Base-by-base conservation (phyloP, 2,113 vertebrate genomes). In the Paracanthobrama guichenoti region DNA sequence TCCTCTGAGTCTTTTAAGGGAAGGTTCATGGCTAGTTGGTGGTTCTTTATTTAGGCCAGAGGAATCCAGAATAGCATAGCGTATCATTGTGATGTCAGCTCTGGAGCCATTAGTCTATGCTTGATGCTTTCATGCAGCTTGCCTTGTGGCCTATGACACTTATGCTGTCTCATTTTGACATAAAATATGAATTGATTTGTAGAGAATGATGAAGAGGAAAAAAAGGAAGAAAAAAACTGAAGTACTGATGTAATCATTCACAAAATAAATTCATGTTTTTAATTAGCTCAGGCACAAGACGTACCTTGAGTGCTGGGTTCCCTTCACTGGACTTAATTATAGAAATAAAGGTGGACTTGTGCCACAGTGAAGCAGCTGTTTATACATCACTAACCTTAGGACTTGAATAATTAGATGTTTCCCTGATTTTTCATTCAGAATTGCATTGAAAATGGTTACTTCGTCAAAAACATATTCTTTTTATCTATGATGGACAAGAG, bases 51-150 rank as follows among this genome's bases (percentile, higher is more conserved):
- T 73, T 83, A 83, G 71, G 78, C 64, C 71, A 72, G 82, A 64
- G 42, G 69, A 72, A 59, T 84, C 53, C 53, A 81, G 69, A 88
- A 42, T 82, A 84, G 81, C 87, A 81, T 78, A 75, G 46, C 2
- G 42, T 60, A 39, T 72, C 50, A 67, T 71, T 42, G 71, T 79
- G 66, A 82, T 62, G 35, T 82, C 75, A 85, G 60, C 46, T 20
- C 39, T 13, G 4, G 4, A 18, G 78, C 26, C 69, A 44, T 87
- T 50, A 35, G n/a, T 46, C 13, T 5, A 14, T 22, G 55, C 72
- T 53, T 20, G 1, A 18, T 28, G 55, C 76, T 39, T n/a, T 62
- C 26, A 42, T 57, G 46, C 22, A 7, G 13, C 16, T 5, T 12
- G 31, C 77, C 22, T 12, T 8, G 46, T 82, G 59, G 22, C 46